Base-by-base conservation (phyloP, 2,797 vertebrate genomes). In the Euthynnus affinis region DNA sequence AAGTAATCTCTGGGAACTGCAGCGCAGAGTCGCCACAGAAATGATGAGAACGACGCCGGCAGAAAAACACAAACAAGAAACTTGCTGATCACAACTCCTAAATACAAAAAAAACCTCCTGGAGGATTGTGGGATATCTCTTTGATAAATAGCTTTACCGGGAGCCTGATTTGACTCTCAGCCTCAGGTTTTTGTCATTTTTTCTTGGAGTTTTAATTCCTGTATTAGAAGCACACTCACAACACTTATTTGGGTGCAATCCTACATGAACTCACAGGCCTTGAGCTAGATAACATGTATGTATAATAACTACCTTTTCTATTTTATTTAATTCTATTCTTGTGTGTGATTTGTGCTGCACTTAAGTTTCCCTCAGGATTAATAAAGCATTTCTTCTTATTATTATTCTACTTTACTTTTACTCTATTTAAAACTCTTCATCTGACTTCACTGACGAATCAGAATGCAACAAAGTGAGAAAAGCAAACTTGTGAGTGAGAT, bases 331-430 rank as follows among this genome's bases (percentile, higher is more conserved):
- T 51, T 59, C 46, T 77, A 10, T 69, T 74, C 64, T 49, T 55
- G 6, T 37, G 34, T 37, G 27, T 29, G 27, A 29, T 29, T 1
- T 32, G 6, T 32, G 29, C 27, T 29, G 27, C 27, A 29, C 27
- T 80, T 75, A 53, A 85, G 76, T 66, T n/a, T n/a, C n/a, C n/a
- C n/a, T n/a, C n/a, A n/a, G n/a, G 63, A 62, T 57, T 78, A 62
- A 85, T 83, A 78, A 46, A 34, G 34, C 9, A 34, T 34, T 7
- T 34, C 34, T 34, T 34, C 8, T 34, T 34, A 5, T 34, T 34
- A 34, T 34, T 34, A 9, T 34, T 29, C 27, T 29, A 2, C n/a
- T n/a, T n/a, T n/a, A n/a, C n/a, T 29, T 29, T 29, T 29, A 29
- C 27, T 29, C 27, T 29, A 29, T 29, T 29, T 29, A 29, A 29